These are phyloP conservation scores for Pelecanoides urinatrix DNA, from an alignment of 2,113 vertebrate species.

Conservation along the genomic window DNA sequence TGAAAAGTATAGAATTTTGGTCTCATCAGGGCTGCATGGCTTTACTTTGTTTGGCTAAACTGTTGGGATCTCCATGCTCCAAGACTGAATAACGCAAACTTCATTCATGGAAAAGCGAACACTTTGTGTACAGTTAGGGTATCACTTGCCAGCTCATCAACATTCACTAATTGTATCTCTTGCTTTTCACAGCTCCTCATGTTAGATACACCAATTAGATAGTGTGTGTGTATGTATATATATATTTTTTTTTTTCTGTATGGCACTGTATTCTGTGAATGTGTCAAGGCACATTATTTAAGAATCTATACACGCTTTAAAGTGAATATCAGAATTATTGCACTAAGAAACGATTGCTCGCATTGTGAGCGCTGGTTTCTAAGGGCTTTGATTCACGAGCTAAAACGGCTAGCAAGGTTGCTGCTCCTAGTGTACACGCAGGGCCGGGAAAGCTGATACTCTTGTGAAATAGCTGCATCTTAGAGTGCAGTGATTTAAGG, in stretches of 20 bases:
- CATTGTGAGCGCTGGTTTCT: not conserved
- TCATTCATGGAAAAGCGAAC: slow-evolving; percentile 44
- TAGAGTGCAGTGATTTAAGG: not conserved
- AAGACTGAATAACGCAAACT: slow-evolving; percentile 20
- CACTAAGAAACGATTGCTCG: not conserved
- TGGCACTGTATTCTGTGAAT: not conserved
- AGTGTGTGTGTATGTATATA: not conserved
- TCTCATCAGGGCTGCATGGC: slow-evolving; percentile 72
- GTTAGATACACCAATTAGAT: slow-evolving; percentile 23
- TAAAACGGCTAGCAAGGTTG: not conserved
- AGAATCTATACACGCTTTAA: not conserved
- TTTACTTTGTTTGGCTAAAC: slow-evolving; percentile 44
- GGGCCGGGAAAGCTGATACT: not conserved
- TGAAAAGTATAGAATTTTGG: not conserved
- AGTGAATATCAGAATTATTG: not conserved
- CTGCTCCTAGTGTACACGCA: not conserved
- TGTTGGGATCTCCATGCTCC: slow-evolving; percentile 39
- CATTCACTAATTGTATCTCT: slow-evolving; percentile 32
- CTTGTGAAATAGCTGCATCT: not conserved
- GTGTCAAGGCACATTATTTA: not conserved
- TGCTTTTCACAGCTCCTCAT: slow-evolving; percentile 34
- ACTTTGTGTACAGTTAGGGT: slow-evolving; percentile 13
- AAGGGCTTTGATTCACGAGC: not conserved
- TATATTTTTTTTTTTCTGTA: not conserved
- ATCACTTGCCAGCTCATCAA: slow-evolving; percentile 45